Percentiles rank a stretch among this genome's conserved stretches.
These are phyloP conservation scores for Pangasius larnaudii DNA, from an alignment of 2,797 vertebrate genomes.

Conservation along the genomic window DNA sequence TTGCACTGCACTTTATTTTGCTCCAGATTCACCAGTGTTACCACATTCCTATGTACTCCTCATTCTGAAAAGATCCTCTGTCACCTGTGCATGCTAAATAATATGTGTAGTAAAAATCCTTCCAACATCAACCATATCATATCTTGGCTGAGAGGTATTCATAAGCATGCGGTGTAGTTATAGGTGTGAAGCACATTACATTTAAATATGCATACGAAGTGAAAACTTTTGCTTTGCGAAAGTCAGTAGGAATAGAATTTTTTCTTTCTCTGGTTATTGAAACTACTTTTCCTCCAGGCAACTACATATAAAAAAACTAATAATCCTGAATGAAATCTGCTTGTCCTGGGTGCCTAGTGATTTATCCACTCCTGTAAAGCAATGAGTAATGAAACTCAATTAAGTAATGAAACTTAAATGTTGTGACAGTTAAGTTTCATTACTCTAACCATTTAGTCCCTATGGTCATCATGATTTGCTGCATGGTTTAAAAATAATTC, in stretches of 20 bases:
- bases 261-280: neutral
- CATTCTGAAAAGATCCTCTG: neutral
- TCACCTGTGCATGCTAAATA: neutral
- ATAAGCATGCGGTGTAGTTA: neutral
- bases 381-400: no score
- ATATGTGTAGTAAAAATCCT: neutral
- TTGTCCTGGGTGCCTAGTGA: neutral
- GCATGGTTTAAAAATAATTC: neutral
- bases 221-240: neutral
- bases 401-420: no score
- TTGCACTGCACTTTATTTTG: neutral
- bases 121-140: neutral
- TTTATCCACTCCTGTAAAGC: neutral
- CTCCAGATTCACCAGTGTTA: neutral
- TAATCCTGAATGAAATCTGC: neutral
- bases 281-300: neutral
- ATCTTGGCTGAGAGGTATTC: neutral
- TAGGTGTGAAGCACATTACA: no score
- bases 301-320: neutral
- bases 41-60: neutral
- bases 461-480: neutral
- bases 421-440: constrained; percentile 3
- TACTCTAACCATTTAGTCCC: neutral
- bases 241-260: neutral
- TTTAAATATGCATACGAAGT: neutral